A percentile compares a stretch with the other conserved stretches of the same genome.
Evolutionary conservation across 2,888 invertebrate genomes (phyloP).

Genomic region (Clostera curtula): DNA sequence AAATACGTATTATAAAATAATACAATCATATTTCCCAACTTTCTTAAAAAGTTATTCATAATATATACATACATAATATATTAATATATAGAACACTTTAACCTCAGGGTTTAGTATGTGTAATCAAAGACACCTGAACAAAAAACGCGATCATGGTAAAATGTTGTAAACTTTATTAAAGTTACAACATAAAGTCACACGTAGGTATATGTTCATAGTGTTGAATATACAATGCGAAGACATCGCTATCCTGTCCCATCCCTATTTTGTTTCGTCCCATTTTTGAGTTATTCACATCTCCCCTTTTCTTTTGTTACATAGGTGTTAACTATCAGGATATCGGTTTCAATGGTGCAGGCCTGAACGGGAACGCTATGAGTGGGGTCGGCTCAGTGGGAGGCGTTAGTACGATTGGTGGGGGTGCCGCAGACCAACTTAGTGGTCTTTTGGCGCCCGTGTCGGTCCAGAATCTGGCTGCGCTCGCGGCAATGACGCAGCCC

Average conservation of each 20-base stretch:
- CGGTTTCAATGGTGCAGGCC: conserved; percentile 71
- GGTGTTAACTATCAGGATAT: conserved; percentile 72
- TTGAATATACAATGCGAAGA: conserved; percentile 3
- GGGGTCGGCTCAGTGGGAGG: conserved; percentile 40
- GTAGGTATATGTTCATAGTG: no score
- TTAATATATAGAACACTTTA: no score
- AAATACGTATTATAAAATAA: no score
- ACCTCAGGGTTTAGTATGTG: no score
- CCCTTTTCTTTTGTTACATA: conserved; percentile 25
- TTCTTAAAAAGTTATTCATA: no score
- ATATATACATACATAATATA: no score
- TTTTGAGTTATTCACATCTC: conserved; percentile 24
- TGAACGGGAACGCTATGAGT: conserved; percentile 54
- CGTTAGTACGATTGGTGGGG: conserved; percentile 30
- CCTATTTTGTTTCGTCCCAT: conserved; percentile 8
- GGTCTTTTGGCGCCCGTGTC: conserved; percentile 88
- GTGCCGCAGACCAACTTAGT: conserved; percentile 91
- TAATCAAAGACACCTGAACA: no score
- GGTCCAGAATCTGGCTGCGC: conserved; percentile 92
- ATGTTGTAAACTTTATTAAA: no score
- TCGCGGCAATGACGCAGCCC: conserved; percentile 86
- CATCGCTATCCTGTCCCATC: conserved; percentile 5
- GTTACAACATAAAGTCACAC: no score
- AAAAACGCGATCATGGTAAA: no score
- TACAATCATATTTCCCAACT: no score